These are phyloP conservation scores for Batillaria attramentaria DNA, from an alignment of 1,140 invertebrate species.

Conservation along the genomic window DNA sequence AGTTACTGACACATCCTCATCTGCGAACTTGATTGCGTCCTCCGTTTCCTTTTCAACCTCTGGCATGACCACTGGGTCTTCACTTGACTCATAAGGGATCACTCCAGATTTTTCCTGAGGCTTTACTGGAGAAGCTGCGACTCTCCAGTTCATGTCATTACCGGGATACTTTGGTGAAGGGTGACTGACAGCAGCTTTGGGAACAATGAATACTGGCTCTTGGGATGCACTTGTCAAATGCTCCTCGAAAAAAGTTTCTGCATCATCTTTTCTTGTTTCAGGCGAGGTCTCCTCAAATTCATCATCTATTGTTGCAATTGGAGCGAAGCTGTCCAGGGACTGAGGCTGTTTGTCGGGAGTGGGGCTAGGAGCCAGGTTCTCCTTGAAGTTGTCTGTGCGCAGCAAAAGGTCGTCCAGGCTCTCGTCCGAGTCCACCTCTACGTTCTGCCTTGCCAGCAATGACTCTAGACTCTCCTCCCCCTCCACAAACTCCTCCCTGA, in stretches of 20 bases:
- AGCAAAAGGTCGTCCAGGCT: slow-evolving; percentile 27
- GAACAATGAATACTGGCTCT: slow-evolving; percentile 12
- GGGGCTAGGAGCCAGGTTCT: slow-evolving; percentile 6
- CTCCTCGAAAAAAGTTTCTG: not conserved
- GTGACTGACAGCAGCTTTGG: not conserved
- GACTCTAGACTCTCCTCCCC: slow-evolving; percentile 28
- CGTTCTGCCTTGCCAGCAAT: slow-evolving; percentile 22
- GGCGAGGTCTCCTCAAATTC: not conserved
- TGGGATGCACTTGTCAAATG: not conserved
- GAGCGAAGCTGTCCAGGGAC: not conserved
- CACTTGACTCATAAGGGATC: too few relatives aligned
- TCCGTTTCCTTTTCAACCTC: too few relatives aligned
- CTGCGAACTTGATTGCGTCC: not conserved
- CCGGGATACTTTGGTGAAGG: not conserved
- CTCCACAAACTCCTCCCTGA: slow-evolving; percentile 31
- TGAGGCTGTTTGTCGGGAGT: not conserved
- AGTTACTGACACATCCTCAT: slow-evolving; percentile 15
- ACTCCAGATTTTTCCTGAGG: too few relatives aligned
- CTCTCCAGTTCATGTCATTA: too few relatives aligned
- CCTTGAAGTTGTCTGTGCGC: slow-evolving; percentile 14
- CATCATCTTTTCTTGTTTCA: too few relatives aligned
- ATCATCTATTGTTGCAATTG: slow-evolving; percentile 12
- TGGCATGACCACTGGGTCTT: too few relatives aligned
- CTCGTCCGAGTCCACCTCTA: slow-evolving; percentile 25
- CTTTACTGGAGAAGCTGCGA: too few relatives aligned